These are phyloP conservation scores for Thunnus maccoyii DNA, from an alignment of 2,113 vertebrate genomes.

Conservation along the genomic window DNA sequence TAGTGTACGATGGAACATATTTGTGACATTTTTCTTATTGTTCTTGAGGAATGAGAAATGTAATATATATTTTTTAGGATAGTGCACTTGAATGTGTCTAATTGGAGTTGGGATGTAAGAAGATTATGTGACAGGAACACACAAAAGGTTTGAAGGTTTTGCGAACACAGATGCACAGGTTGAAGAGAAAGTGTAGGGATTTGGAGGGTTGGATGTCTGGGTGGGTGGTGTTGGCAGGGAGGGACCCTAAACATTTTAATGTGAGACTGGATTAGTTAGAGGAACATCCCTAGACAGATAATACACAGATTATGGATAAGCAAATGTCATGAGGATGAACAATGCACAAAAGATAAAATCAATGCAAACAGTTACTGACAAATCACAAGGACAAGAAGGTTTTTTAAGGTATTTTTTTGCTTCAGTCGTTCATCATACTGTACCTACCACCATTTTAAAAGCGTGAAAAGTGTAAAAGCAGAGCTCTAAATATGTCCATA, in stretches of 20 bases:
- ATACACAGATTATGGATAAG: constrained; percentile 58
- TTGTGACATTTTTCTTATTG: background rate
- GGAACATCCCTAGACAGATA: constrained; percentile 44
- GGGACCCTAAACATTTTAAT: constrained; percentile 23
- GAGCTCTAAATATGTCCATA: constrained; percentile 58
- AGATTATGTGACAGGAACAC: no score
- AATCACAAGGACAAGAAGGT: background rate
- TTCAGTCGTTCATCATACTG: background rate
- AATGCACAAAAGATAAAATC: constrained; percentile 23
- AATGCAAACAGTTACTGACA: background rate
- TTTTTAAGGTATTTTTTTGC: background rate
- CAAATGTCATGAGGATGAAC: constrained; percentile 38
- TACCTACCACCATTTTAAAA: background rate
- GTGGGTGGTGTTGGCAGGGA: background rate
- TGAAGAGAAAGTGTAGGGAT: constrained; percentile 2
- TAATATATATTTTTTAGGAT: background rate
- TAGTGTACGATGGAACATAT: background rate
- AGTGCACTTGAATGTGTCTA: background rate
- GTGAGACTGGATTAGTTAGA: constrained; percentile 36
- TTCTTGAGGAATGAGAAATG: background rate
- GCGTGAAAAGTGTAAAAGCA: constrained; percentile 2
- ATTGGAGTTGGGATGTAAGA: no score
- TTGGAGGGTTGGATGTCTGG: constrained; percentile 7
- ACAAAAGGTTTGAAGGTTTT: background rate
- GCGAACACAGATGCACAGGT: background rate